Base-by-base conservation (phyloP, 2,888 invertebrate genomes). In the Sesia apiformis region DNA sequence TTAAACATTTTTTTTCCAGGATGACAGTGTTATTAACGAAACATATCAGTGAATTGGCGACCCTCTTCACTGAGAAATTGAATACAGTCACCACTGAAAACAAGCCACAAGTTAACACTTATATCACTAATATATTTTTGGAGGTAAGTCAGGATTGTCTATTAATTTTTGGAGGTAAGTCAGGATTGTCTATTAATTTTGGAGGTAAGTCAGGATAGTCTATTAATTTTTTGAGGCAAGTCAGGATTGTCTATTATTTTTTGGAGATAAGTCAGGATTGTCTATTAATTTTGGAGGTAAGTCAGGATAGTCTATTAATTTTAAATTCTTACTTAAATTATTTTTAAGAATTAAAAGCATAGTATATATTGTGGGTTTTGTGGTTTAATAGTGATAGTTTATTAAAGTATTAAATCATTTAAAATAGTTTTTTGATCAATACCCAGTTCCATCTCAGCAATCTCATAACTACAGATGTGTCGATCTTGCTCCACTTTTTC, bases 91-190 rank as follows among this genome's bases (percentile, higher is more conserved):
- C 84, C 4, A 66, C 72, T 5, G 87, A 90, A 4, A 89, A 91
- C 59, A 83, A 90, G 56, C 90, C 91, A 41, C 84, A 86, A 65
- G 78, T 93, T 40, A 94, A 93, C 67, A 85, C 90, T 40, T 91
- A 93, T 62, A 94, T 96, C 57, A 96, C 95, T 4, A 95, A 94
- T 60, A 91, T 96, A 62, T 97, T 95, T 74, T 90, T 94, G 65
- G 97, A 97, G 92, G 96, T 96, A 85, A 81, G 76, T 58, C 8
- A 6, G 23, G 23, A 23, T 23, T 23, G 1, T 23, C 23, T 23
- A 23, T 23, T 23, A 23, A 23, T 23, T 23, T 74, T 90, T 94
- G 65, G 97, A 97, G 92, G 96, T 96, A 85, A 81, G 76, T 58
- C 8, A 6, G 23, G 23, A 23, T 23, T 23, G 1, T 23, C 23